phyloP scores from a whole-genome alignment of 2,888 invertebrate genomes.

The Epistrophella euchroma region DNA sequence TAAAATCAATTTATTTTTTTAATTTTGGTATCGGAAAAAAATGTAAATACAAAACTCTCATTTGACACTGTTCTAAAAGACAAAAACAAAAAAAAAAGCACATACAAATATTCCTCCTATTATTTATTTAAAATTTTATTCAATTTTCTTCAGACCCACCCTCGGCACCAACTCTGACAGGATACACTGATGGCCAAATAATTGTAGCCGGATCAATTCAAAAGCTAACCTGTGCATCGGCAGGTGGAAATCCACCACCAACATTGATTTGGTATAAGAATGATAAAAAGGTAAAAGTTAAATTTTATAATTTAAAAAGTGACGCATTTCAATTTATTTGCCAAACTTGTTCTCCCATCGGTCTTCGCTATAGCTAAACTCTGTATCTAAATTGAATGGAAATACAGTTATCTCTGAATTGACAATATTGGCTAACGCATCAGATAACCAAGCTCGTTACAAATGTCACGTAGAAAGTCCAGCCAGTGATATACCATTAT shows the following conservation, averaged over 20 bases:
- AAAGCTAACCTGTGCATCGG: constrained; percentile 80
- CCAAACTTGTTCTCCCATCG: not conserved
- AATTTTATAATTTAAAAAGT: constrained; percentile 22
- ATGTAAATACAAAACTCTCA: too few relatives aligned
- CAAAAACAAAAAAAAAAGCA: not conserved
- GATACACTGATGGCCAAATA: constrained; percentile 81
- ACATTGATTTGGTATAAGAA: constrained; percentile 81
- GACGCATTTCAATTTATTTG: not conserved
- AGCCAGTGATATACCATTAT: constrained; percentile 81
- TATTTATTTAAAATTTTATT: constrained; percentile 18
- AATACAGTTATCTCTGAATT: constrained; percentile 80
- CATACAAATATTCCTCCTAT: not conserved
- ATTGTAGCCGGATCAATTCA: constrained; percentile 81
- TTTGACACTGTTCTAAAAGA: too few relatives aligned
- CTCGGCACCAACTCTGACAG: constrained; percentile 80
- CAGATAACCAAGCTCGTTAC: constrained; percentile 82
- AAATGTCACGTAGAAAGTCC: constrained; percentile 82
- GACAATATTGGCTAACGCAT: constrained; percentile 81
- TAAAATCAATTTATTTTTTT: too few relatives aligned
- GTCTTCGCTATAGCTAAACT: constrained; percentile 77
- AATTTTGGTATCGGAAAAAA: too few relatives aligned
- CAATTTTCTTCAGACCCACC: constrained; percentile 79
- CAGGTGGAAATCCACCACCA: constrained; percentile 81
- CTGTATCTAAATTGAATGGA: constrained; percentile 79
- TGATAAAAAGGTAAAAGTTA: constrained; percentile 79